Evolutionary conservation across 2,888 invertebrate genomes (phyloP).

Genomic region (Drosophila stalkeri): DNA sequence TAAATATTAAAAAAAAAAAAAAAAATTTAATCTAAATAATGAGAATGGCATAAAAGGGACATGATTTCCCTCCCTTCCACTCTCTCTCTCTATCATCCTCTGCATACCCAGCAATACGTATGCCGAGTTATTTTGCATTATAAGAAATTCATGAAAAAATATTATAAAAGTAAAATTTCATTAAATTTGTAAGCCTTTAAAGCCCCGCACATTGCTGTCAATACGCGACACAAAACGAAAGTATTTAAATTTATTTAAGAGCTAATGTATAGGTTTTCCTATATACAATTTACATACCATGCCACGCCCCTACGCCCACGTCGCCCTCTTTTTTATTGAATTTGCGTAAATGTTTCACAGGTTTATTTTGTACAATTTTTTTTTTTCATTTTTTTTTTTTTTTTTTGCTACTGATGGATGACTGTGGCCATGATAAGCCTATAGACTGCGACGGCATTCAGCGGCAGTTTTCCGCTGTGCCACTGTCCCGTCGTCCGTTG

Average conservation of each 20-base stretch:
- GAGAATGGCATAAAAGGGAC: no score
- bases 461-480: conserved; percentile 15
- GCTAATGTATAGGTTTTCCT: conserved; percentile 28
- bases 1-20: no score
- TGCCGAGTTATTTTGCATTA: background rate
- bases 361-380: conserved; percentile 19
- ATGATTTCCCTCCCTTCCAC: no score
- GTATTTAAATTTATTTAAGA: conserved; percentile 29
- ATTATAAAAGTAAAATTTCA: background rate
- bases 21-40: no score
- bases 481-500: conserved; percentile 46
- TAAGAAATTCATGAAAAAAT: background rate
- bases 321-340: conserved; percentile 36
- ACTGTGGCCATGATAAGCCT: conserved; percentile 52
- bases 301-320: background rate
- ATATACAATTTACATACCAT: conserved; percentile 45
- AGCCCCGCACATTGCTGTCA: background rate
- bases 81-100: no score
- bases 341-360: conserved; percentile 52
- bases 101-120: background rate
- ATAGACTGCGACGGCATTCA: conserved; percentile 14
- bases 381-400: background rate
- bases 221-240: background rate
- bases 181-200: background rate
- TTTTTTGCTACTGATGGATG: conserved; percentile 50